phyloP scores from a whole-genome alignment of 2,797 vertebrate species.

The Urophycis tenuis region DNA sequence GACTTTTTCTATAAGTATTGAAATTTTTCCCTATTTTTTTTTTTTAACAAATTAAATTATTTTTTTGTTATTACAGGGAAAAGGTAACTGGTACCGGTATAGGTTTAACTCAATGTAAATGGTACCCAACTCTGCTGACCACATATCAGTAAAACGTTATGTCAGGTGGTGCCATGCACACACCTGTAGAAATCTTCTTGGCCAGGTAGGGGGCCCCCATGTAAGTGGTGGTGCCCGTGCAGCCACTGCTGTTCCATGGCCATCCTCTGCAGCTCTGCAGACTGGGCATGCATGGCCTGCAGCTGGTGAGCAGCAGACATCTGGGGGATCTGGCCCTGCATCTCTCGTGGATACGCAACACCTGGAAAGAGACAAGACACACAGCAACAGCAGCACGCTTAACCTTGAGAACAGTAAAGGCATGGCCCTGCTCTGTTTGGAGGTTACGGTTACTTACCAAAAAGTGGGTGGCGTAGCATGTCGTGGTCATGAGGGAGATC shows the following conservation, averaged over 20 bases:
- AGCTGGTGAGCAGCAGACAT: slow-evolving; percentile 99
- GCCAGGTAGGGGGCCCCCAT: slow-evolving; percentile 89
- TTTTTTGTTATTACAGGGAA: too few relatives aligned
- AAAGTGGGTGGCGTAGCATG: slow-evolving; percentile 95
- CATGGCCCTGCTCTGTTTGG: neutral
- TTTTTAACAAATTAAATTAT: too few relatives aligned
- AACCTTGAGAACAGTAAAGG: neutral
- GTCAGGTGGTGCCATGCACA: neutral
- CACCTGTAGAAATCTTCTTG: slow-evolving; percentile 99
- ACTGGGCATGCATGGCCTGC: slow-evolving; percentile 98
- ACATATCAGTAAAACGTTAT: neutral
- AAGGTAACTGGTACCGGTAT: too few relatives aligned
- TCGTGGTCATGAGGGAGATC: slow-evolving; percentile 96
- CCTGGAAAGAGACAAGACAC: slow-evolving; percentile 53
- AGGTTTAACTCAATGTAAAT: too few relatives aligned
- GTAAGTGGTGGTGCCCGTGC: slow-evolving; percentile 92
- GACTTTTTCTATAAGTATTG: too few relatives aligned
- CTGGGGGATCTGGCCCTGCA: slow-evolving; percentile 86
- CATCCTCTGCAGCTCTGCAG: slow-evolving; percentile 94
- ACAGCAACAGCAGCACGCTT: slow-evolving; percentile 6
- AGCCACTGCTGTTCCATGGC: slow-evolving; percentile 99
- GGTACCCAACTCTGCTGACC: neutral
- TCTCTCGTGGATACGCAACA: slow-evolving; percentile 85
- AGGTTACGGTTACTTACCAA: slow-evolving; percentile 74
- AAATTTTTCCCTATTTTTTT: too few relatives aligned